Evolutionary conservation across 2,888 invertebrate genomes (phyloP).

Genomic region (Cartodere bifasciata): DNA sequence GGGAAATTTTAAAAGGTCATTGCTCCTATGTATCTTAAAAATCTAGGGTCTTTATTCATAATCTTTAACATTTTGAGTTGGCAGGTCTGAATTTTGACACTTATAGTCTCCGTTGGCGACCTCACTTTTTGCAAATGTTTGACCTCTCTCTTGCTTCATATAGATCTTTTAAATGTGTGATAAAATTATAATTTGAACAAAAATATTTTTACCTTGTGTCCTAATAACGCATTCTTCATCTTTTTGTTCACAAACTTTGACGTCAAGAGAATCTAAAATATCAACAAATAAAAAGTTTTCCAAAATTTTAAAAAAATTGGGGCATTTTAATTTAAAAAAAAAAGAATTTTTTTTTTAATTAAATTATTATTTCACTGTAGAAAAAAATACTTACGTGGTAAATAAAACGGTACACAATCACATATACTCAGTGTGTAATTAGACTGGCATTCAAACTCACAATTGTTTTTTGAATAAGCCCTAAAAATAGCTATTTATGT

Average conservation of each 20-base stretch:
- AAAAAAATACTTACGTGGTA: slow-evolving; percentile 46
- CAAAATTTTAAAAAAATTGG: too few species aligned
- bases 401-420: slow-evolving; percentile 50
- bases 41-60: too few species aligned
- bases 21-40: too few species aligned
- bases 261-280: slow-evolving; percentile 29
- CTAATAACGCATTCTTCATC: slow-evolving; percentile 47
- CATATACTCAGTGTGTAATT: slow-evolving; percentile 49
- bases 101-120: too few species aligned
- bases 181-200: neutral
- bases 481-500: slow-evolving; percentile 28
- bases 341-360: too few species aligned
- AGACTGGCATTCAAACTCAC: slow-evolving; percentile 64
- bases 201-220: slow-evolving; percentile 22
- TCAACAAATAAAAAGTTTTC: neutral
- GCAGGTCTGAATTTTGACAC: too few species aligned
- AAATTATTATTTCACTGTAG: too few species aligned
- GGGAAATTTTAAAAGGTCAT: too few species aligned
- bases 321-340: too few species aligned
- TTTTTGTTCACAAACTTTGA: slow-evolving; percentile 53
- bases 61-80: too few species aligned
- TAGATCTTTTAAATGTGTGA: slow-evolving; percentile 2
- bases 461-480: slow-evolving; percentile 63
- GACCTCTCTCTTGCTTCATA: too few species aligned
- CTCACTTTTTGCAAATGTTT: too few species aligned